Percentiles rank a stretch among this genome's conserved stretches.
Conservation (phyloP, 2,888 invertebrate genomes). For the Ornithoptera alexandrae region DNA sequence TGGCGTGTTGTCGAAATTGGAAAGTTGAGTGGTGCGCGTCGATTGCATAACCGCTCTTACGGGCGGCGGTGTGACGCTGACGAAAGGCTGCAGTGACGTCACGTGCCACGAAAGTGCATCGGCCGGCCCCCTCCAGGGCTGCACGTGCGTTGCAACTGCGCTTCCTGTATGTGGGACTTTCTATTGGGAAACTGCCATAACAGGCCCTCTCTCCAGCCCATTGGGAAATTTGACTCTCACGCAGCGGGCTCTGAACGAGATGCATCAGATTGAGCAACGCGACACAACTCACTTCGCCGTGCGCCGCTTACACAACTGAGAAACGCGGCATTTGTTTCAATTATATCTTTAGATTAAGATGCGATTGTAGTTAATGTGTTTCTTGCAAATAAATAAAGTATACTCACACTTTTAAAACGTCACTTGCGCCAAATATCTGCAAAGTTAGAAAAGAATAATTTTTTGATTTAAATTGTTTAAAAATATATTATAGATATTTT, state of each 20-base stretch:
- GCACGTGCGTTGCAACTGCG: conserved; percentile 41
- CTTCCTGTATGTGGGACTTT: conserved; percentile 77
- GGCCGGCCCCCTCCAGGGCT: conserved; percentile 62
- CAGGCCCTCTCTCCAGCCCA: conserved; percentile 53
- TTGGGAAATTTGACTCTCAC: conserved; percentile 62
- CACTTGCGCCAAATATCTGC: conserved; percentile 46
- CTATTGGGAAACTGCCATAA: conserved; percentile 72
- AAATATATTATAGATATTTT: background rate
- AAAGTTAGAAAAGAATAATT: conserved; percentile 38
- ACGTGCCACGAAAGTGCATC: conserved; percentile 76
- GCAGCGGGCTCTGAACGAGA: conserved; percentile 62
- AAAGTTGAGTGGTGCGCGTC: conserved; percentile 76
- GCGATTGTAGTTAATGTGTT: conserved; percentile 4
- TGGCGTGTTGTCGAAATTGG: conserved; percentile 80
- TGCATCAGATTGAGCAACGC: conserved; percentile 72
- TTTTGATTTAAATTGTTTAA: background rate
- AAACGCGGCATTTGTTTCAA: conserved; percentile 38
- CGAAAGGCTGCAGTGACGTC: conserved; percentile 74
- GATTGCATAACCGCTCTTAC: conserved; percentile 76
- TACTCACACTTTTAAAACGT: conserved; percentile 65
- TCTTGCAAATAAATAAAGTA: background rate
- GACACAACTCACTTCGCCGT: conserved; percentile 51
- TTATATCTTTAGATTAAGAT: conserved; percentile 15
- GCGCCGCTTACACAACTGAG: conserved; percentile 60
- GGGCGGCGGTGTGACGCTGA: conserved; percentile 72